Evolutionary conservation across 2,888 invertebrate species (phyloP).

Genomic region (Agriotes lineatus): DNA sequence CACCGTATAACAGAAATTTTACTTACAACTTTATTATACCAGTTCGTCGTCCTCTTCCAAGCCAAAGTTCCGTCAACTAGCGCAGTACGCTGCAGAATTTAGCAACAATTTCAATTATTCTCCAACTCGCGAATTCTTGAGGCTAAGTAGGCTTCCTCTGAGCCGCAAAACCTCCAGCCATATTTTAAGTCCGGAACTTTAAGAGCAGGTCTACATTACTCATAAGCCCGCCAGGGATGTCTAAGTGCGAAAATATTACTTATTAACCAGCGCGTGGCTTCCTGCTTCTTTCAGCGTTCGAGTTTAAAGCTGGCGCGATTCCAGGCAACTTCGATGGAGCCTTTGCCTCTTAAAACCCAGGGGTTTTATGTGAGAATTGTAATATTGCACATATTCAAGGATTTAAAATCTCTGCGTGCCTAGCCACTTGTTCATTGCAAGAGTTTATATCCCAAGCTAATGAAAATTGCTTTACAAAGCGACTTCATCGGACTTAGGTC

Average conservation of each 20-base stretch:
- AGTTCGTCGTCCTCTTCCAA: not conserved
- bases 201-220: conserved; percentile 23
- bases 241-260: conserved; percentile 19
- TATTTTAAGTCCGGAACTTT: conserved; percentile 18
- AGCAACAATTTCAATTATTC: conserved; percentile 22
- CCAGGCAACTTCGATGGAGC: not conserved
- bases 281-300: not conserved
- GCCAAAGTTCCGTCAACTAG: not conserved
- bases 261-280: conserved; percentile 14
- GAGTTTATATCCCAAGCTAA: too few relatives aligned
- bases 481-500: too few relatives aligned
- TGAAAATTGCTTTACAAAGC: too few relatives aligned
- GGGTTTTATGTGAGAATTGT: too few relatives aligned
- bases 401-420: too few relatives aligned
- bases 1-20: too few relatives aligned
- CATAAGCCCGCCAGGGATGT: conserved; percentile 14
- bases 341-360: too few relatives aligned
- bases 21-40: too few relatives aligned
- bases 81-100: not conserved
- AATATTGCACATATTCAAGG: too few relatives aligned
- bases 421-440: too few relatives aligned
- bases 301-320: conserved; percentile 1
- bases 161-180: conserved; percentile 16
- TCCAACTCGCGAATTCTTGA: conserved; percentile 17
- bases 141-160: conserved; percentile 14